These are phyloP conservation scores for Eucriotettix oculatus DNA, from an alignment of 2,888 invertebrate genomes.

Conservation along the genomic window DNA sequence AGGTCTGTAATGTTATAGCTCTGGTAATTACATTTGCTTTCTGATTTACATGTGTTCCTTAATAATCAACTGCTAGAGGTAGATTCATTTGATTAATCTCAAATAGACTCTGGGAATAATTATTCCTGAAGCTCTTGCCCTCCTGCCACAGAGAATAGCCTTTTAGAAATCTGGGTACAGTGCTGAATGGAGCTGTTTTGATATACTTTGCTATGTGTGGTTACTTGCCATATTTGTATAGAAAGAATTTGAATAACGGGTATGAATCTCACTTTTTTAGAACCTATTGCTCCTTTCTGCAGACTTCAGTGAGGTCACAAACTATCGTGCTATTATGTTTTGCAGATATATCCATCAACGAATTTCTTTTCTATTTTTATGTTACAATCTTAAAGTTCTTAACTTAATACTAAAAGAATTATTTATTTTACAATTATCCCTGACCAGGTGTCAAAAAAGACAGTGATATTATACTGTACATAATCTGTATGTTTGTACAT, in stretches of 20 bases:
- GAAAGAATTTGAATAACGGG: constrained; percentile 7
- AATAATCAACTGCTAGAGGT: too few species aligned
- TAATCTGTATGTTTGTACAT: constrained; percentile 35
- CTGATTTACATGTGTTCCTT: too few species aligned
- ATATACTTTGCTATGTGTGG: neutral
- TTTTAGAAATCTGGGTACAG: constrained; percentile 3
- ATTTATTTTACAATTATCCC: neutral
- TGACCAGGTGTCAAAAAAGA: constrained; percentile 5
- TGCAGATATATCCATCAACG: neutral
- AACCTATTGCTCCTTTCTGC: neutral
- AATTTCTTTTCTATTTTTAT: neutral
- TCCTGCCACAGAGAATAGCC: constrained; percentile 2
- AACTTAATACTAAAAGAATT: too few species aligned
- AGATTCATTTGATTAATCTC: too few species aligned
- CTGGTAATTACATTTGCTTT: too few species aligned
- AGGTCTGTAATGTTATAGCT: too few species aligned
- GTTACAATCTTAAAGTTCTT: neutral
- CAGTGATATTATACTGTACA: constrained; percentile 23
- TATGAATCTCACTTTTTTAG: constrained; percentile 9
- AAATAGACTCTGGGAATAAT: too few species aligned
- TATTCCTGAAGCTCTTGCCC: constrained; percentile 5
- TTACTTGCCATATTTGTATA: constrained; percentile 1
- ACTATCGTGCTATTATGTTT: too few species aligned
- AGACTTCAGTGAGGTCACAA: neutral
- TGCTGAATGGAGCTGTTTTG: neutral